Base-by-base conservation (phyloP, 2,888 invertebrate species). In the Drosophila acutilabella region DNA sequence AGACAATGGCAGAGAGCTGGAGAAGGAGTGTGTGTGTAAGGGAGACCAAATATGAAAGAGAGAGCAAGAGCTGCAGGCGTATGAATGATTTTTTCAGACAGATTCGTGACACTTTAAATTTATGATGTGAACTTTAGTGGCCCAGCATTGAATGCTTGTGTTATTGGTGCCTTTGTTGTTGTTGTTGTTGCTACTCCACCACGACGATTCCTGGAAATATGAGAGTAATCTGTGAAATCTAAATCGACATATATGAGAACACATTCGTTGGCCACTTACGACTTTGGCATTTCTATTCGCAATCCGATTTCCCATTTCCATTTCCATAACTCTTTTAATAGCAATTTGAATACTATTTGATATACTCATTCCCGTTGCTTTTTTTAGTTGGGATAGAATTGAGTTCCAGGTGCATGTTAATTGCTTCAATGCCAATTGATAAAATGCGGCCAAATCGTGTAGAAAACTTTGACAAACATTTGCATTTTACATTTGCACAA, bases 31-130 rank as follows among this genome's bases (percentile, higher is more conserved):
- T 23, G 23, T 23, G 23, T 18, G 54, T 11, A 23, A 40, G n/a
- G 40, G 20, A 36, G 59, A 33, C 41, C 33, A 47, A 62, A 26
- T n/a, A 41, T 44, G 58, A 18, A 18, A 50, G 64, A 48, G 47
- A 56, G 45, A 59, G 44, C 47, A 4, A 38, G 45, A 59, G 72
- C 88, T 75, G 72, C 75, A 74, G 85, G 86, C 86, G 74, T 75
- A 85, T 85, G 89, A 89, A 86, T 89, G 89, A 86, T 86, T 82
- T 87, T 78, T 84, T 61, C 74, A 76, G 86, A 87, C 86, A 87
- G 85, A 80, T 88, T 89, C 86, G 86, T 87, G 86, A 87, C 89
- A 87, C 89, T 89, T 87, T 88, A 79, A 86, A 89, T 87, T 89
- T 89, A 87, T 82, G 86, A 87, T 87, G 89, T 89, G 86, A 87